A percentile compares a stretch with the other conserved stretches of the same genome.
These are phyloP conservation scores for Cavia aperea DNA, from an alignment of 2,113 vertebrate species.

Conservation along the genomic window DNA sequence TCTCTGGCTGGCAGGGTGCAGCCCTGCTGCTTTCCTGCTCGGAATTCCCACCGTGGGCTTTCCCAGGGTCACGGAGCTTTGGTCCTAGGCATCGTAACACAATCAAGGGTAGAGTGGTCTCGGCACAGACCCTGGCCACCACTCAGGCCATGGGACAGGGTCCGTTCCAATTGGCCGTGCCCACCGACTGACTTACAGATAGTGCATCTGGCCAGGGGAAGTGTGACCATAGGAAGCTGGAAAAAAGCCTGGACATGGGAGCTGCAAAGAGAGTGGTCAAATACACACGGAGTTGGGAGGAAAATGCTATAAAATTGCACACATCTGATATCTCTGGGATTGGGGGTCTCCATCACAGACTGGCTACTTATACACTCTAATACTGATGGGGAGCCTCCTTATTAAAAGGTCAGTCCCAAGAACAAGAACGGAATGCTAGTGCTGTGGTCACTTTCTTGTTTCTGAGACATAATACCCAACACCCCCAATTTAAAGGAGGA, in stretches of 20 bases:
- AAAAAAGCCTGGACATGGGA: neutral
- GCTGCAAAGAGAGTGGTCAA: fast-evolving
- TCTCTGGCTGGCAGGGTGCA: fast-evolving
- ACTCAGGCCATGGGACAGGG: fast-evolving
- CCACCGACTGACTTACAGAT: fast-evolving
- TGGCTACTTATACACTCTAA: fast-evolving
- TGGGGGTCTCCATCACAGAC: neutral
- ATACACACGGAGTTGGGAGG: fast-evolving
- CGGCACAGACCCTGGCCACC: fast-evolving
- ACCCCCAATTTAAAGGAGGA: neutral
- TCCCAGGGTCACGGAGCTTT: fast-evolving
- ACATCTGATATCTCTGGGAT: neutral
- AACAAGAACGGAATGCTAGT: neutral
- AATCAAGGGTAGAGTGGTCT: fast-evolving
- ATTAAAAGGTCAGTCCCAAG: neutral
- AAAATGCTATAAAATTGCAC: neutral
- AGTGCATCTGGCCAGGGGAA: fast-evolving
- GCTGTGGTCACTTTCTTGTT: neutral
- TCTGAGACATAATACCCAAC: neutral
- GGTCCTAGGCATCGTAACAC: neutral
- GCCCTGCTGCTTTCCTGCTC: too few species aligned
- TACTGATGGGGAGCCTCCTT: fast-evolving
- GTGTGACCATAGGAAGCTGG: neutral
- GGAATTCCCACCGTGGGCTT: neutral
- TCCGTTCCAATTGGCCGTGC: neutral